Evolutionary conservation across 2,888 invertebrate genomes (phyloP).

Genomic region (Zaprionus bogoriensis): DNA sequence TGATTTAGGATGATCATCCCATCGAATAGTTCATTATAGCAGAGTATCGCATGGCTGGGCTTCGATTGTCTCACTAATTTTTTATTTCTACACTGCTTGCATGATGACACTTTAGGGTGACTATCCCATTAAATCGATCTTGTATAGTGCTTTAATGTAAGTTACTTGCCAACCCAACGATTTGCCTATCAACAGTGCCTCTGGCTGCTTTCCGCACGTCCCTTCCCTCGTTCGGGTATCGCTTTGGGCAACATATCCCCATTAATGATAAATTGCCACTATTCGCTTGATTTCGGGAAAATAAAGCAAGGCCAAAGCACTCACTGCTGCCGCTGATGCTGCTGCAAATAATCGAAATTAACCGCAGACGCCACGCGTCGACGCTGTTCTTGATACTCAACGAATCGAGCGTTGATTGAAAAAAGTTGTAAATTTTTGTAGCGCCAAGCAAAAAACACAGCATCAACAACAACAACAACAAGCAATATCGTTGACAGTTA

Average conservation of each 20-base stretch:
- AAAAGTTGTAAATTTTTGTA: conserved; percentile 73
- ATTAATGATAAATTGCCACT: conserved; percentile 70
- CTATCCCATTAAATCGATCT: not conserved
- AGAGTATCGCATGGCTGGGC: too few species aligned
- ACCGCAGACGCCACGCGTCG: conserved; percentile 70
- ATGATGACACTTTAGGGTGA: not conserved
- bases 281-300: conserved; percentile 18
- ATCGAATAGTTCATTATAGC: too few species aligned
- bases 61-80: too few species aligned
- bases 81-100: too few species aligned
- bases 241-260: conserved; percentile 25
- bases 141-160: too few species aligned
- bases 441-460: conserved; percentile 51
- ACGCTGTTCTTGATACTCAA: conserved; percentile 22
- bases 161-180: not conserved
- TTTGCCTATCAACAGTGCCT: conserved; percentile 8
- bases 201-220: too few species aligned
- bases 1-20: too few species aligned
- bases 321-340: conserved; percentile 14
- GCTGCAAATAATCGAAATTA: conserved; percentile 63
- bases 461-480: conserved; percentile 4
- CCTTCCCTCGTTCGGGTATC: too few species aligned
- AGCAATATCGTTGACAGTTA: conserved; percentile 29
- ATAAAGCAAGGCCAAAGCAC: conserved; percentile 19
- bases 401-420: conserved; percentile 69